These are phyloP conservation scores for Pachyseris speciosa DNA, from an alignment of 64 coral and sea anemone genomes.

Conservation along the genomic window DNA sequence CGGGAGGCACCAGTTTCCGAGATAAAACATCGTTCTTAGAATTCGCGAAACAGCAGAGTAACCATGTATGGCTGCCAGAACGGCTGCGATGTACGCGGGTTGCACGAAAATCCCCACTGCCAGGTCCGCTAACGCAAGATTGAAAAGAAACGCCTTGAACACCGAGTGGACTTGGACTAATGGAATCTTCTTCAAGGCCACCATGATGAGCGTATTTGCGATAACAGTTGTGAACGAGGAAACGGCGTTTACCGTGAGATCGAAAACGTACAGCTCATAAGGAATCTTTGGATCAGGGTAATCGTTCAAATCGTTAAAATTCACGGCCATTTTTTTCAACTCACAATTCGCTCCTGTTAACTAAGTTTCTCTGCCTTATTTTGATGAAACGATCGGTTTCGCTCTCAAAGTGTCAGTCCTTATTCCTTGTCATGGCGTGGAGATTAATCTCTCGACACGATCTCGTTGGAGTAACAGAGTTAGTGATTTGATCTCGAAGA, in stretches of 20 bases:
- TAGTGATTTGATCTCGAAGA: too few species aligned
- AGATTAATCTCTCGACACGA: too few species aligned
- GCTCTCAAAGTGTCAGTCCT: too few species aligned
- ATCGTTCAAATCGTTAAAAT: not conserved
- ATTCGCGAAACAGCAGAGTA: not conserved
- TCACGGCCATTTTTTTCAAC: constrained; percentile 18
- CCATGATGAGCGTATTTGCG: not conserved
- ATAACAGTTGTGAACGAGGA: not conserved
- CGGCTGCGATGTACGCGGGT: not conserved
- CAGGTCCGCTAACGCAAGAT: not conserved
- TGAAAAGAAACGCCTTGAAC: constrained; percentile 3
- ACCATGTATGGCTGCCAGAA: not conserved
- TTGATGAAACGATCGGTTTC: too few species aligned
- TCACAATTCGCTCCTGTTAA: too few species aligned
- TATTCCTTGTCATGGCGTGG: too few species aligned
- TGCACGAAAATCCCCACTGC: not conserved
- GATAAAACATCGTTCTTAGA: not conserved
- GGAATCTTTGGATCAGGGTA: not conserved
- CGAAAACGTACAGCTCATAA: not conserved
- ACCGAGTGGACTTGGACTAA: not conserved
- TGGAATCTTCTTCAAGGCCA: not conserved
- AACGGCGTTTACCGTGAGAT: not conserved
- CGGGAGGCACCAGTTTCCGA: not conserved
- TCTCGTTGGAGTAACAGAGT: too few species aligned
- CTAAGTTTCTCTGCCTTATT: too few species aligned